Evolutionary conservation across 2,797 vertebrate genomes (phyloP), one percentile per base, ranked within the genome.

Genomic region (Acridotheres tristis): DNA sequence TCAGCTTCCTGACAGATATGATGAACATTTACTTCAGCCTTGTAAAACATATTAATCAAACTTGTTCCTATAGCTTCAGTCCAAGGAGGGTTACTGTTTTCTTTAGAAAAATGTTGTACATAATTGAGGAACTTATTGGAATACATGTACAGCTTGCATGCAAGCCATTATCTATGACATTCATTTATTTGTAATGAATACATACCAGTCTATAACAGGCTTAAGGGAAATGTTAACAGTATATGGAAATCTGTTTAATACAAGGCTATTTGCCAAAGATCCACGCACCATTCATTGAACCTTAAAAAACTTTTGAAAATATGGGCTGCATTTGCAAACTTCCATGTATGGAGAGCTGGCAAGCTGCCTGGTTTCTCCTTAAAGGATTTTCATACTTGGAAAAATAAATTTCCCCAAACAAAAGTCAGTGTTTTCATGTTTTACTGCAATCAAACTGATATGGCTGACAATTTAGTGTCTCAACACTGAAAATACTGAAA

Each of bases 351-450:
- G 86, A 94, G 94, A 97, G 88, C 97, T 98, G 98, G 98, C 98
- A 98, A 96, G 91, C 96, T 98, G 98, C 98, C 98, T 98, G 96
- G 96, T 96, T 98, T 97, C 97, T 98, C 97, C 98, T 98, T 98
- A 98, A 99, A 98, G 97, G 97, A 98, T 97, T 98, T 98, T 98
- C 98, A 98, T 97, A 97, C 96, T 97, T 98, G 97, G 98, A 98
- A 98, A 99, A 98, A 98, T 98, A 98, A 98, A 98, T 98, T 98
- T 98, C 97, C 98, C 97, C 98, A 98, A 98, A 98, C 97, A 98
- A 98, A 98, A 98, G 98, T 99, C 98, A 99, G 98, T 98, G 98
- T 98, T 98, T 98, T 98, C 97, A 97, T 98, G 97, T 98, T 98
- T 98, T 98, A 98, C 97, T 98, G 97, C 98, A 98, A 98, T 98